A percentile compares a stretch with the other conserved stretches of the same genome.
These are phyloP conservation scores for Sminthurinus aureus DNA, from an alignment of 2,888 invertebrate species.

Conservation along the genomic window DNA sequence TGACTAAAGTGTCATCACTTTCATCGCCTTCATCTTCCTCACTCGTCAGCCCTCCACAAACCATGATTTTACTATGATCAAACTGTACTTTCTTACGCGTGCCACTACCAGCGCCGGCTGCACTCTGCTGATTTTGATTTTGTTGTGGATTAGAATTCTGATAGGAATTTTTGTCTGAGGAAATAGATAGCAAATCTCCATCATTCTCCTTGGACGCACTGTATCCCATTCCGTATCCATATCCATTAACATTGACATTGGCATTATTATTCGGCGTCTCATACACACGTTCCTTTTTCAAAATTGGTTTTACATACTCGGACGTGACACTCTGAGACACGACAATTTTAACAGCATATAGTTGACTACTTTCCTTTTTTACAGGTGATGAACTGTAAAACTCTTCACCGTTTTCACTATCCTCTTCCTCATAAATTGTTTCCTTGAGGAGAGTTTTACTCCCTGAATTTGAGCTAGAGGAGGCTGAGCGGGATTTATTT, in stretches of 20 bases:
- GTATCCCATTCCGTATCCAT: neutral
- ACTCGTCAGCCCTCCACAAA: slow-evolving; percentile 44
- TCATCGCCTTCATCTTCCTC: slow-evolving; percentile 44
- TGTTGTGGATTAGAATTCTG: neutral
- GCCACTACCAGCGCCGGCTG: neutral
- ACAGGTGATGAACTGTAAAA: neutral
- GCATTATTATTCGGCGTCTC: slow-evolving; percentile 12
- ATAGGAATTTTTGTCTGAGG: neutral
- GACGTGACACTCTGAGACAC: slow-evolving; percentile 37
- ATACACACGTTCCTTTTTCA: slow-evolving; percentile 49
- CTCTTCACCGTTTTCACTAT: slow-evolving; percentile 38
- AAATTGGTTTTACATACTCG: slow-evolving; percentile 57
- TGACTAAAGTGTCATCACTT: slow-evolving; percentile 37
- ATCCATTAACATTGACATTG: neutral
- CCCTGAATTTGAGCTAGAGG: slow-evolving; percentile 44
- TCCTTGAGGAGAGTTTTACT: slow-evolving; percentile 53
- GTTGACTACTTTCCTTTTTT: slow-evolving; percentile 12
- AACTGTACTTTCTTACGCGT: slow-evolving; percentile 57
- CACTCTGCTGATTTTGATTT: slow-evolving; percentile 3
- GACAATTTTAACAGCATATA: slow-evolving; percentile 57
- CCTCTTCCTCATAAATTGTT: slow-evolving; percentile 58
- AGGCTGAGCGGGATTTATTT: slow-evolving; percentile 41
- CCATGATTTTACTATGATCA: slow-evolving; percentile 50
- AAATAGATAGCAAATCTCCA: neutral
- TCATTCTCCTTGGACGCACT: neutral